phyloP scores from a whole-genome alignment of 2,888 invertebrate species.

The Dusona sp. region DNA sequence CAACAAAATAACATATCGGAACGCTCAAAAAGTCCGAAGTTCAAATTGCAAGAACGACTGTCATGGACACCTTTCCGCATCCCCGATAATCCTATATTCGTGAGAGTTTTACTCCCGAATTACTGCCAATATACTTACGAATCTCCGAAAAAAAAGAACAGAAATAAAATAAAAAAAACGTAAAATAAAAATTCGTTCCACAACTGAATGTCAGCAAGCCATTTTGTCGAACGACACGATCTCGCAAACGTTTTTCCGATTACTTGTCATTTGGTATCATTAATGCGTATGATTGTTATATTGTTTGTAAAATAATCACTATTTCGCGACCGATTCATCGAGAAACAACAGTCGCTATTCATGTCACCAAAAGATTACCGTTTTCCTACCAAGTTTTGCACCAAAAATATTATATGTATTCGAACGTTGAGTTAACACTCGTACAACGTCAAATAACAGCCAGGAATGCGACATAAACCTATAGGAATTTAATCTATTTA shows the following conservation, averaged over 20 bases:
- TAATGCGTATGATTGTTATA: constrained; percentile 57
- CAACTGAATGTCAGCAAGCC: constrained; percentile 16
- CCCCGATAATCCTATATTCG: constrained; percentile 55
- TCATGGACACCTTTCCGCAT: constrained; percentile 37
- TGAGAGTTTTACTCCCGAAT: constrained; percentile 59
- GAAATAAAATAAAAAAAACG: constrained; percentile 25
- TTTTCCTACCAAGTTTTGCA: constrained; percentile 61
- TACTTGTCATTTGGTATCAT: constrained; percentile 61
- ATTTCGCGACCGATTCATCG: constrained; percentile 24
- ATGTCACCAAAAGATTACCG: constrained; percentile 20
- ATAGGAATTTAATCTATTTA: constrained; percentile 60
- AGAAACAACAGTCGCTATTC: neutral
- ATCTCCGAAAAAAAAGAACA: constrained; percentile 39
- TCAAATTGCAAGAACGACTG: neutral
- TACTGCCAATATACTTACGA: constrained; percentile 65
- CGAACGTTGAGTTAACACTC: neutral
- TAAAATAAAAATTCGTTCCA: constrained; percentile 23
- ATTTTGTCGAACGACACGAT: constrained; percentile 56
- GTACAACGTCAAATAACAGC: constrained; percentile 47
- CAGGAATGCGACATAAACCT: constrained; percentile 38
- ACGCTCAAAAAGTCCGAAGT: constrained; percentile 25
- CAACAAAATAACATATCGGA: constrained; percentile 10
- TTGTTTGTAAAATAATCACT: constrained; percentile 53
- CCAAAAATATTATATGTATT: constrained; percentile 25
- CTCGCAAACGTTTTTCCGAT: constrained; percentile 32